These are phyloP conservation scores for Parnassius mnemosyne DNA, from an alignment of 2,888 invertebrate species.

Conservation along the genomic window DNA sequence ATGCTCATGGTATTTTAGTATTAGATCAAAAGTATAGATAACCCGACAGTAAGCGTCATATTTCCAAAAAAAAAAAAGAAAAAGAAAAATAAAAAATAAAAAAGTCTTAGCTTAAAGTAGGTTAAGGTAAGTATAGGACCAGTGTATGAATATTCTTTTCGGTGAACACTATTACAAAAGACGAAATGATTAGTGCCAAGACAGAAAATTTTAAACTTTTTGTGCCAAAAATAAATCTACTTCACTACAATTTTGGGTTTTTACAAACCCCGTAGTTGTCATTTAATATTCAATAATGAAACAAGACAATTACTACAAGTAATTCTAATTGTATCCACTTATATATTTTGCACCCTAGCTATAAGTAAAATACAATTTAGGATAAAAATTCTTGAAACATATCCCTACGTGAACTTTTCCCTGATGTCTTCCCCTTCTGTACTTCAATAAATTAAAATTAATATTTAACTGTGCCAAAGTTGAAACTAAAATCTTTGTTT, in stretches of 20 bases:
- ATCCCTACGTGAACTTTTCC: constrained; percentile 56
- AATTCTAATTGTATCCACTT: constrained; percentile 57
- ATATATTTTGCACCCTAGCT: constrained; percentile 71
- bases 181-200: constrained; percentile 57
- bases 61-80: constrained; percentile 64
- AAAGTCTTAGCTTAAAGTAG: constrained; percentile 62
- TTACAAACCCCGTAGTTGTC: constrained; percentile 13
- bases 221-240: constrained; percentile 61
- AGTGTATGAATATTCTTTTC: constrained; percentile 61
- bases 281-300: constrained; percentile 16
- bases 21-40: constrained; percentile 68
- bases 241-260: constrained; percentile 8
- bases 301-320: constrained; percentile 28
- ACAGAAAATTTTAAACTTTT: constrained; percentile 41
- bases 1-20: constrained; percentile 74
- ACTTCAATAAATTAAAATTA: constrained; percentile 56
- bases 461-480: constrained; percentile 73
- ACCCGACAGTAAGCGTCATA: constrained; percentile 70
- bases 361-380: constrained; percentile 59
- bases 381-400: constrained; percentile 63
- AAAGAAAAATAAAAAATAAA: constrained; percentile 39
- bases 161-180: constrained; percentile 43
- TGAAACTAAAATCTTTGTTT: constrained; percentile 51
- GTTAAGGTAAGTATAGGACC: constrained; percentile 70
- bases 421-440: constrained; percentile 75